Evolutionary conservation across 2,888 invertebrate species (phyloP), one percentile per base, ranked within the genome.

Genomic region (Cylloceria caligata): DNA sequence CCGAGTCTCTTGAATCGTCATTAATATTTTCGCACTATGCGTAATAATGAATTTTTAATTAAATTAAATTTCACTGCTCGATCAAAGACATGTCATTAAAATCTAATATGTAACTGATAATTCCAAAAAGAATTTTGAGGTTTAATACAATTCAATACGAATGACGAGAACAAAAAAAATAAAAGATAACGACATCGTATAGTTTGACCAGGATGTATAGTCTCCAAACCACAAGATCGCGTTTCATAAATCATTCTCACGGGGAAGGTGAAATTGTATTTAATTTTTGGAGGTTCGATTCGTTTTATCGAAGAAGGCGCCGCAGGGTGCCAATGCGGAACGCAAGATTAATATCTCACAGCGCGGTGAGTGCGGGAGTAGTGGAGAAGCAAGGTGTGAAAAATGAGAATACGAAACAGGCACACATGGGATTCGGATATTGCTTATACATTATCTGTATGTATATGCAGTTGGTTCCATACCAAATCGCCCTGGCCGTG

Each of bases 221-320:
- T 74, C 73, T 36, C 72, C 57, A 68, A 84, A 83, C 74, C 72
- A 47, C 64, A 76, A 21, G 47, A 71, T 81, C 81, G 68, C 80
- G 77, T 67, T 80, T 71, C 83, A 81, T 85, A 84, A 85, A 85
- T 85, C 83, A 84, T 76, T 82, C 79, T 82, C 83, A 74, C 82
- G 77, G 81, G 82, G 76, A 82, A 79, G 80, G 83, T 77, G 82
- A 85, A 84, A 83, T 84, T 84, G 83, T 85, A 84, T 85, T 85
- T 85, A 85, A 85, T 85, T 85, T 85, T 85, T 85, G 85, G 85
- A 84, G 83, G 84, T 85, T 85, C 85, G 84, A 84, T 85, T 85
- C 85, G 84, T 84, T 85, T 85, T 84, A 84, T 85, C 84, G 85
- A 83, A 80, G 83, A 76, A 80, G 69, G 76, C 83, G 49, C 85